Conservation (phyloP, 2,888 invertebrate genomes). For the Trissoscelio sp. region DNA sequence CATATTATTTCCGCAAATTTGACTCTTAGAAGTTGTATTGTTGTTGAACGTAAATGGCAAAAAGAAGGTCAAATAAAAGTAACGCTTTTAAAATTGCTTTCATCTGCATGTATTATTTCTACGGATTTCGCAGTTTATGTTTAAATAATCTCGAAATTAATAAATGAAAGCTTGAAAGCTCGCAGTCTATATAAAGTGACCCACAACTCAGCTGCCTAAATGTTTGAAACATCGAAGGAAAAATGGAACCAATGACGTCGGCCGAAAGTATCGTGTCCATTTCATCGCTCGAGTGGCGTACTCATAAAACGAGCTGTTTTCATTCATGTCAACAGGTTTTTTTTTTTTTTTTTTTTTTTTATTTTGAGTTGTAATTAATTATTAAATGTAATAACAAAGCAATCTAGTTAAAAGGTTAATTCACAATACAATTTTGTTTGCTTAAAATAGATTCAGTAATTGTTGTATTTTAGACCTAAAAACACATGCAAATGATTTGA, state of each 20-base stretch:
- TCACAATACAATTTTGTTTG: no score
- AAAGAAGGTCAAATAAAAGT: no score
- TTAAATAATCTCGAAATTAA: slow-evolving; percentile 18
- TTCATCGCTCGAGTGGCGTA: slow-evolving; percentile 3
- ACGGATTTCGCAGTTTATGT: neutral
- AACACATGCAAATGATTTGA: no score
- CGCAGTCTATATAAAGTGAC: slow-evolving; percentile 7
- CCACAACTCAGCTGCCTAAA: neutral
- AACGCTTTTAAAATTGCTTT: neutral
- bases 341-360: no score
- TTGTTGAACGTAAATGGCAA: no score
- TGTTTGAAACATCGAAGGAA: neutral
- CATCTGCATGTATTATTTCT: neutral
- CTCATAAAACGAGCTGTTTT: neutral
- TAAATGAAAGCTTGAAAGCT: slow-evolving; percentile 27
- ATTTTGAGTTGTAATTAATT: no score
- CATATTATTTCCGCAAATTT: no score
- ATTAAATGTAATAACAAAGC: no score
- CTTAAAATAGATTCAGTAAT: no score
- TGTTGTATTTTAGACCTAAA: no score
- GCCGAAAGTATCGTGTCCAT: neutral
- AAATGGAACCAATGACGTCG: slow-evolving; percentile 9
- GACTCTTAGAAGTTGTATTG: no score
- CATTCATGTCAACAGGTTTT: slow-evolving; percentile 7
- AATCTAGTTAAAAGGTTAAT: no score